phyloP scores from a whole-genome alignment of 2,888 invertebrate species.

The Drosophila stalkeri region DNA sequence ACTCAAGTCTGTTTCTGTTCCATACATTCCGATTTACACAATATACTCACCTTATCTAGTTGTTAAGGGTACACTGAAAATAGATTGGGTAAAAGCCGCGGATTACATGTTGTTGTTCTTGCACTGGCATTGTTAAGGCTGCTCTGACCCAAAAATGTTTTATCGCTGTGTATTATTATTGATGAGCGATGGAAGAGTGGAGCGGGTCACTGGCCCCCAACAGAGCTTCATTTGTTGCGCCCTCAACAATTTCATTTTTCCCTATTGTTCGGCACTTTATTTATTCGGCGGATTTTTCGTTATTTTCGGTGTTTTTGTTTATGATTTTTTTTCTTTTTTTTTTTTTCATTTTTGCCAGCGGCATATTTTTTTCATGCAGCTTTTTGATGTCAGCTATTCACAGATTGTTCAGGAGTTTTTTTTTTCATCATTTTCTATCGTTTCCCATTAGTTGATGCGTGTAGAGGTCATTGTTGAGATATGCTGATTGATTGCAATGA shows the following conservation, averaged over 20 bases:
- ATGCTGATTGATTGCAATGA: conserved; percentile 32
- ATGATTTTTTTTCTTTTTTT: not conserved
- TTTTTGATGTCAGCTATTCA: conserved; percentile 15
- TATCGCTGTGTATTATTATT: conserved; percentile 71
- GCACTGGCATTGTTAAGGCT: conserved; percentile 52
- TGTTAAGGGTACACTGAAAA: conserved; percentile 4
- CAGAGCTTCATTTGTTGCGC: conserved; percentile 39
- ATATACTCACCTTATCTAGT: not conserved
- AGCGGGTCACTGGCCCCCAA: not conserved
- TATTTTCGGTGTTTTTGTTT: not conserved
- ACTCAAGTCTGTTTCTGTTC: not conserved
- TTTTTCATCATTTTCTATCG: conserved; percentile 42
- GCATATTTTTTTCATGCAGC: conserved; percentile 23
- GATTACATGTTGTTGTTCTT: conserved; percentile 42
- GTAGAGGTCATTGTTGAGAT: conserved; percentile 50
- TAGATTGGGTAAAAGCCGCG: conserved; percentile 20
- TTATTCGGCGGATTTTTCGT: conserved; percentile 14
- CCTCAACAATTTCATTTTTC: conserved; percentile 35
- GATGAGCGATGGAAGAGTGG: conserved; percentile 49
- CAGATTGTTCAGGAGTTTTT: conserved; percentile 59
- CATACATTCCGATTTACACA: not conserved
- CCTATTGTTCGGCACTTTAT: conserved; percentile 32
- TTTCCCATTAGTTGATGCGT: conserved; percentile 16
- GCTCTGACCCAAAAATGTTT: conserved; percentile 36
- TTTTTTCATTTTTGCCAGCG: not conserved